Base-by-base conservation (phyloP, 2,888 invertebrate species). In the Nasonia oneida region DNA sequence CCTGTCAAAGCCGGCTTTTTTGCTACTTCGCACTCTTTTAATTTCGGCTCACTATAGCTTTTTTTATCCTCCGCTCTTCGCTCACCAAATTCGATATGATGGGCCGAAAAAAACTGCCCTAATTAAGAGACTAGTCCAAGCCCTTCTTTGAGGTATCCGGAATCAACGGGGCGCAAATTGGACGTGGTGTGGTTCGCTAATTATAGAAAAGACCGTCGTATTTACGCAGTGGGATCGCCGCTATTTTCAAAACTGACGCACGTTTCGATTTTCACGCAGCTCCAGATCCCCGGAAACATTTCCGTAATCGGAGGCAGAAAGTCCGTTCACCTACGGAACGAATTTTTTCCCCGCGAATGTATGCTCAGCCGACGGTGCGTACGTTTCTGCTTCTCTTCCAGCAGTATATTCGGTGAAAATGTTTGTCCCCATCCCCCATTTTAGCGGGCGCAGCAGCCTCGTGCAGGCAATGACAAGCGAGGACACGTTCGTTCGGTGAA, bases 401-500 rank as follows among this genome's bases (percentile, higher is more conserved):
- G 0, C 67, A 6, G 8, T n/a, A 37, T 57, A 18, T 53, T 18
- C 10, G 42, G 10, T 42, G 42, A 4, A 39, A 0, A 39, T 39
- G 15, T 15, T 14, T 23, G 0, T 29, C 29, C 64, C 18, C 29
- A 0, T 64, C 64, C 6, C 29, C 29, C 29, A 29, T 64, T 64
- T 57, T 23, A 57, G 53, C 53, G 15, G 18, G 18, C 53, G 53
- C 64, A 23, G 64, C 29, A 1, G 14, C 3, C 53, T 6, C 1
- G 50, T 18, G 29, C 64, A 8, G 12, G 8, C 64, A 29, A 64
- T 29, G 29, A 64, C 64, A 64, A 64, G 23, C 10, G 64, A 23
- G 29, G 37, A 18, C 53, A 37, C n/a, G 57, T 79, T 79, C 57
- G 80, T 79, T 79, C 57, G 80, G 29, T 50, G 53, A 81, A 57